These are phyloP conservation scores for Enteromius trimaculatus DNA, from an alignment of 2,797 vertebrate genomes.

Conservation along the genomic window DNA sequence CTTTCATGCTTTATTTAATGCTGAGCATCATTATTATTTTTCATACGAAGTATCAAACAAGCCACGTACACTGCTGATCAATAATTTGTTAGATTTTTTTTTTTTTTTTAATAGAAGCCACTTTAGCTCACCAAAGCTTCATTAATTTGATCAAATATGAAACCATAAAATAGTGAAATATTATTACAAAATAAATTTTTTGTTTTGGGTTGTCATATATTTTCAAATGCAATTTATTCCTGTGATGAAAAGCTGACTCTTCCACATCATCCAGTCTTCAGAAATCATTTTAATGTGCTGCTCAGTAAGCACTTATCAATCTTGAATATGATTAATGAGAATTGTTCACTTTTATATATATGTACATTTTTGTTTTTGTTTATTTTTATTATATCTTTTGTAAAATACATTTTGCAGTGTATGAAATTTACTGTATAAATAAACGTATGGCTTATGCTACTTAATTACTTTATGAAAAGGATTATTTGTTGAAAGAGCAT, in stretches of 20 bases:
- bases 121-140: background rate
- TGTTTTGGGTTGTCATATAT: background rate
- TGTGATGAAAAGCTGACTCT: background rate
- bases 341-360: background rate
- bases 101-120: background rate
- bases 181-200: background rate
- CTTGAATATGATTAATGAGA: background rate
- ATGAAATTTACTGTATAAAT: background rate
- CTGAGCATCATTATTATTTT: background rate
- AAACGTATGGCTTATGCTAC: background rate
- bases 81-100: background rate
- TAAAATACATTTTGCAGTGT: background rate
- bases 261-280: background rate
- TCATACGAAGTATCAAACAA: background rate
- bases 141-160: background rate
- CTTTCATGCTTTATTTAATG: background rate
- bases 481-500: background rate
- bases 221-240: background rate
- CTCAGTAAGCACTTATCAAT: background rate
- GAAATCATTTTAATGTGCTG: background rate
- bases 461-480: background rate
- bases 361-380: background rate
- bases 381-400: background rate
- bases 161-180: background rate
- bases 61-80: background rate